Evolutionary conservation across 2,113 vertebrate species (phyloP), one percentile per base, ranked within the genome.

Genomic region (Eurypyga helias): DNA sequence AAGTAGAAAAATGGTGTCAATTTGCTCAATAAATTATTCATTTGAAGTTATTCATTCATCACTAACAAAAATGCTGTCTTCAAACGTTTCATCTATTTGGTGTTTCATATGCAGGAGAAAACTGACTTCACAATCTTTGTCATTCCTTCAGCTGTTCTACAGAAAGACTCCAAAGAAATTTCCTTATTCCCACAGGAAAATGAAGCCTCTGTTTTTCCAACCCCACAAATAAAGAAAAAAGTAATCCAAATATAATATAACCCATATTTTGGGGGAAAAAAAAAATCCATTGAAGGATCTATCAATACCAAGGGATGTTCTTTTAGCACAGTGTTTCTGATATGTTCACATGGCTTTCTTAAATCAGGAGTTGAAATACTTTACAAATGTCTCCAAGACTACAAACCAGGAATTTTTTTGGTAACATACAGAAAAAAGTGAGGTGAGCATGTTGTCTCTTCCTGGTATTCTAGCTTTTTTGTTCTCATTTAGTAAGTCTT

Each of bases 11-110:
- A 93, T 28, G 8, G 1, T 6, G 51, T 86, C 54, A 83, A 83
- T 94, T 90, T 96, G 17, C 49, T 89, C 17, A 52, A 21, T 92
- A 90, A 96, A 92, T 96, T 95, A 95, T 96, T 95, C 62, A 93
- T 57, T 49, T 41, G 33, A 86, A 73, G 36, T 90, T 83, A 73
- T 34, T 95, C n/a, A 87, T 81, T 96, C 58, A 55, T 93, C 73
- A 57, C 54, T 69, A 76, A 65, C 20, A 85, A 79, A 95, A 85
- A 93, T 51, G 20, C 48, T 65, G 41, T 55, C 78, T 90, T 94
- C 31, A 71, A 46, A 70, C 3, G 3, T 87, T 90, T 90, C 12
- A n/a, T 73, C 31, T 88, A 6, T 88, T 87, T 72, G 19, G 46
- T 46, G 33, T 77, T 96, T 95, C 65, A 62, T 43, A 26, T 81